Evolutionary conservation across 2,888 invertebrate species (phyloP).

Genomic region (Tetrapedia diversipes): DNA sequence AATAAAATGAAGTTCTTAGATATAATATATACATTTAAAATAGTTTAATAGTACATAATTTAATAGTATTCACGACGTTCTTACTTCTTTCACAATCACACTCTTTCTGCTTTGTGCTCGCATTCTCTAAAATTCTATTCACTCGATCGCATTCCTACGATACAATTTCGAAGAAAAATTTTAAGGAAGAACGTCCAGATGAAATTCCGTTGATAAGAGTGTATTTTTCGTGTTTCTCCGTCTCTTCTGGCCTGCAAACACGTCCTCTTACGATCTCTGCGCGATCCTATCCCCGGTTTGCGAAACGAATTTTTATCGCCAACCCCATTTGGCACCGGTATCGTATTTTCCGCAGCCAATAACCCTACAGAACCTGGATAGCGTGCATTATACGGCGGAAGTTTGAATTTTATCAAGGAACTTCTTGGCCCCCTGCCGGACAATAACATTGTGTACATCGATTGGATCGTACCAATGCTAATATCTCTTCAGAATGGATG

Average conservation of each 20-base stretch:
- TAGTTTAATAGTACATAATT: too few relatives aligned
- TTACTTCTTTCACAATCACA: too few relatives aligned
- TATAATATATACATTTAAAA: too few relatives aligned
- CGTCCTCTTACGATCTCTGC: conserved; percentile 26
- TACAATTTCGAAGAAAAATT: not conserved
- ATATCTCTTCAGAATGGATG: not conserved
- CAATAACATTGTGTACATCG: conserved; percentile 38
- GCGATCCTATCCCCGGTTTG: conserved; percentile 31
- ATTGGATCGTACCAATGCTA: conserved; percentile 29
- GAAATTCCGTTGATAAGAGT: conserved; percentile 27
- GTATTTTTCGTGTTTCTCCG: conserved; percentile 15
- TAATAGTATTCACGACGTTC: too few relatives aligned
- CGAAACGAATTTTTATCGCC: conserved; percentile 60
- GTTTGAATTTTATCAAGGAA: conserved; percentile 55
- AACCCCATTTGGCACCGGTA: conserved; percentile 57
- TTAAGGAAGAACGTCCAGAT: not conserved
- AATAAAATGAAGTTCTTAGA: too few relatives aligned
- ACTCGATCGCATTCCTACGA: too few relatives aligned
- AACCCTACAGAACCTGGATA: conserved; percentile 45
- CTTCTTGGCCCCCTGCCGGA: conserved; percentile 51
- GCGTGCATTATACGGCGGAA: conserved; percentile 36
- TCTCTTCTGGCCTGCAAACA: conserved; percentile 25
- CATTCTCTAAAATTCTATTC: too few relatives aligned
- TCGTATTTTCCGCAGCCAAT: conserved; percentile 55
- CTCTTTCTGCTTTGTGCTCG: too few relatives aligned